Evolutionary conservation across 2,888 invertebrate species (phyloP), one percentile per base, ranked within the genome.

Genomic region (Tetranychus piercei): DNA sequence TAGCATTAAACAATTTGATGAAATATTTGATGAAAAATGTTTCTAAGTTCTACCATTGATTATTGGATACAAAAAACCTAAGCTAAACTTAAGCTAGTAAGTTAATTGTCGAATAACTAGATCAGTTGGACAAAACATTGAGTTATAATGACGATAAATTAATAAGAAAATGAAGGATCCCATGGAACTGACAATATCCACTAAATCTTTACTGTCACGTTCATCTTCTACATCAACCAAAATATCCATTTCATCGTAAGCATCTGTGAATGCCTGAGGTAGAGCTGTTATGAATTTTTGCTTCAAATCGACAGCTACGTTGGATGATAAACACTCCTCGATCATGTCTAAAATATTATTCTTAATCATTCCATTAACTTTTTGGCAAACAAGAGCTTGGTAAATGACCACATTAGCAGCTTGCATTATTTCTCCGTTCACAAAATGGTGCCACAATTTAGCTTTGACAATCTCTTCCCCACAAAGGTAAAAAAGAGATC

Each of bases 191-290:
- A n/a, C 43, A 7, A 71, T n/a, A 15, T 71, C 71, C 18, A 22
- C 9, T 23, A 71, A 23, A 7, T 71, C 71, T 34, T 7, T 71
- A 8, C 18, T 18, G 23, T 71, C 71, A n/a, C 23, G 22, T 22
- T 71, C n/a, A 71, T 71, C 71, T 18, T 71, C 71, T 8, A 8
- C 71, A 71, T 71, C 71, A 18, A 71, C 23, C 20, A 43, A 23
- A 71, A 34, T 18, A 18, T 23, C 22, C 18, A 71, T 71, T 18
- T 71, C 71, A 22, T 6, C 18, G 20, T 22, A 22, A 18, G 71
- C 71, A 22, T 71, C 71, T 18, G 18, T 71, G n/a, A 71, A 71
- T 34, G 71, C 22, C 18, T 34, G n/a, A 34, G 71, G 23, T 18
- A 71, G n/a, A 34, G 18, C 71, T 18, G n/a, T 18, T 23, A 71